These are phyloP conservation scores for Eira barbara DNA, from an alignment of 2,113 vertebrate species.

Conservation along the genomic window DNA sequence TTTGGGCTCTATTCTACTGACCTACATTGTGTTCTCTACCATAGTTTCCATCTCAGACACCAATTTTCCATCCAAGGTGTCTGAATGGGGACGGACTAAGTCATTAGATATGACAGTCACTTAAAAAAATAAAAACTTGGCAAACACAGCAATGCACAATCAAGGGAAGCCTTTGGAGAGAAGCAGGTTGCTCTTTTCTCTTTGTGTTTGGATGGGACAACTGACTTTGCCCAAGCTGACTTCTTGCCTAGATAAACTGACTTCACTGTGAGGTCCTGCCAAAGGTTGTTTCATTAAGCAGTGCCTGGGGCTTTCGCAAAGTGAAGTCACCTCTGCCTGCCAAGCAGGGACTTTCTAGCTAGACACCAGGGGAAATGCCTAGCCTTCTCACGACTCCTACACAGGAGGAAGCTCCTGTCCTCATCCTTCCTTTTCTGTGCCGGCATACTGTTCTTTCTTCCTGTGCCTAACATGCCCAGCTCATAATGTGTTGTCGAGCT, in stretches of 20 bases:
- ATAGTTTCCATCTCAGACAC: background rate
- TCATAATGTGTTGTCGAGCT: background rate
- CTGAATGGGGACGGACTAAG: background rate
- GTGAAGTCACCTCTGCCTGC: slow-evolving; percentile 48
- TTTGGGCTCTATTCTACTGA: background rate
- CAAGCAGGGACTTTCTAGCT: slow-evolving; percentile 38
- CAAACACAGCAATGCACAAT: background rate
- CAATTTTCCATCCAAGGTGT: background rate
- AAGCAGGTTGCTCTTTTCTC: background rate
- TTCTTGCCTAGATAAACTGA: background rate
- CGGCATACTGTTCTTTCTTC: background rate
- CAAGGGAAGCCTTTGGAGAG: slow-evolving; percentile 1
- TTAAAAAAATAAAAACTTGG: background rate
- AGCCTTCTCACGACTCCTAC: background rate
- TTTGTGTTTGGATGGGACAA: background rate
- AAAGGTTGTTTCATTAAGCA: background rate
- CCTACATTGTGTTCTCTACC: background rate
- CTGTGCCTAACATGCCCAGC: background rate
- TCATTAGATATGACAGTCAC: slow-evolving; percentile 36
- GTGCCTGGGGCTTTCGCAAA: slow-evolving; percentile 55
- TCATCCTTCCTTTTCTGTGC: accelerated
- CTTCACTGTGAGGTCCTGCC: slow-evolving; percentile 36
- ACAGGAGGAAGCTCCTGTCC: background rate
- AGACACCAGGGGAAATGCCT: background rate
- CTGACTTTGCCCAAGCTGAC: background rate